Evolutionary conservation across 2,888 invertebrate genomes (phyloP).

Genomic region (Aspidapion aeneum): DNA sequence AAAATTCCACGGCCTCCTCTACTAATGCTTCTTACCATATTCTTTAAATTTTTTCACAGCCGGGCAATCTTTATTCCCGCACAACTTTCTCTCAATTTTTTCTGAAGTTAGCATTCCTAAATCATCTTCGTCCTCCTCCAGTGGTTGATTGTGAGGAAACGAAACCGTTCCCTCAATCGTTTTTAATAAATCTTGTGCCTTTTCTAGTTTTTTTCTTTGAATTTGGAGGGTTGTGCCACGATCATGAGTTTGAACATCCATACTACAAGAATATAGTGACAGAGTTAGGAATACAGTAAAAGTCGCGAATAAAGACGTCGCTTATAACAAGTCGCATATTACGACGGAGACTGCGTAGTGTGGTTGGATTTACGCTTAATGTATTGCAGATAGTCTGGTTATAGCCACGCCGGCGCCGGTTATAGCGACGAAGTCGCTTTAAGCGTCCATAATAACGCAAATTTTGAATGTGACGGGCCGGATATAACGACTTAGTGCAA

Average conservation of each 20-base stretch:
- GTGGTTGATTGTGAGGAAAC: neutral
- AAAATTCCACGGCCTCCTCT: too few species aligned
- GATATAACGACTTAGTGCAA: too few species aligned
- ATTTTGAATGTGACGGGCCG: too few species aligned
- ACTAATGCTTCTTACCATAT: conserved; percentile 39
- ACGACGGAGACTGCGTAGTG: too few species aligned
- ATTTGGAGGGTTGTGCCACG: conserved; percentile 13
- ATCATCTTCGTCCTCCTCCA: conserved; percentile 15
- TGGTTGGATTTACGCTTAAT: too few species aligned
- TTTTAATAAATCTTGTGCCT: conserved; percentile 5
- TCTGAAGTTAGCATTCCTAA: conserved; percentile 33
- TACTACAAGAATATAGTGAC: conserved; percentile 9
- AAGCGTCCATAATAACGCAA: too few species aligned
- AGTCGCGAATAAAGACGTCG: too few species aligned
- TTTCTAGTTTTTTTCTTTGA: conserved; percentile 2
- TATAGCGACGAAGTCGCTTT: too few species aligned
- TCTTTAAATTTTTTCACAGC: conserved; percentile 44
- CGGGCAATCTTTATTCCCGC: conserved; percentile 43
- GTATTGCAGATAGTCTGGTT: neutral
- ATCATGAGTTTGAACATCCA: conserved; percentile 21
- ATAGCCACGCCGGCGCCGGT: too few species aligned
- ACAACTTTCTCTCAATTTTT: conserved; percentile 35
- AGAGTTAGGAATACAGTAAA: neutral
- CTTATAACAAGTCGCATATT: too few species aligned
- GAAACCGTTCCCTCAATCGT: conserved; percentile 9